phyloP scores from a whole-genome alignment of 2,888 invertebrate genomes.

The Drosophila atripex region DNA sequence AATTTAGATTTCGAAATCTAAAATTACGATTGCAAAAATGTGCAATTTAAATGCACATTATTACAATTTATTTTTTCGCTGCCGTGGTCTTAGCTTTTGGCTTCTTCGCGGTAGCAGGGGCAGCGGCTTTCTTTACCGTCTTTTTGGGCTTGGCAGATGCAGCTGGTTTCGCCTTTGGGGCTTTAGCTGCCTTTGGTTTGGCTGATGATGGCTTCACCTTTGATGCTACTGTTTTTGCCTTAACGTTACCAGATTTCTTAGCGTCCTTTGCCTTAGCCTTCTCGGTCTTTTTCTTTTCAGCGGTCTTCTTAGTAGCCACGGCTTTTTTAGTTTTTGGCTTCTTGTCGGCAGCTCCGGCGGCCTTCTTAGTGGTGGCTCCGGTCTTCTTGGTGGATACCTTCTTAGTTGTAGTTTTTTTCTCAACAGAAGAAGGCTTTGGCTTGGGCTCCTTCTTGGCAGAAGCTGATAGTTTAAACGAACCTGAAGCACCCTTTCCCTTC shows the following conservation, averaged over 20 bases:
- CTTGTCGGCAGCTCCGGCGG: no score
- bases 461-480: slow-evolving; percentile 59
- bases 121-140: slow-evolving; percentile 36
- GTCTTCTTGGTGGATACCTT: no score
- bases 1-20: no score
- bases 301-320: slow-evolving; percentile 35
- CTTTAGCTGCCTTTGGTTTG: slow-evolving; percentile 34
- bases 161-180: not conserved
- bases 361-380: no score
- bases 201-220: slow-evolving; percentile 36
- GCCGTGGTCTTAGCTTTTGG: slow-evolving; percentile 47
- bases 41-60: no score
- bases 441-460: slow-evolving; percentile 50
- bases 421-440: slow-evolving; percentile 38
- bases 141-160: slow-evolving; percentile 42
- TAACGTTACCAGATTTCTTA: slow-evolving; percentile 47
- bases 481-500: slow-evolving; percentile 65
- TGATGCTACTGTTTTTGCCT: slow-evolving; percentile 42
- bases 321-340: no score
- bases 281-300: slow-evolving; percentile 47
- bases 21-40: no score
- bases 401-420: slow-evolving; percentile 29
- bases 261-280: slow-evolving; percentile 51
- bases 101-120: slow-evolving; percentile 39
- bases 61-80: no score